phyloP scores from a whole-genome alignment of 2,797 vertebrate genomes.

The Eulemur coronatus region DNA sequence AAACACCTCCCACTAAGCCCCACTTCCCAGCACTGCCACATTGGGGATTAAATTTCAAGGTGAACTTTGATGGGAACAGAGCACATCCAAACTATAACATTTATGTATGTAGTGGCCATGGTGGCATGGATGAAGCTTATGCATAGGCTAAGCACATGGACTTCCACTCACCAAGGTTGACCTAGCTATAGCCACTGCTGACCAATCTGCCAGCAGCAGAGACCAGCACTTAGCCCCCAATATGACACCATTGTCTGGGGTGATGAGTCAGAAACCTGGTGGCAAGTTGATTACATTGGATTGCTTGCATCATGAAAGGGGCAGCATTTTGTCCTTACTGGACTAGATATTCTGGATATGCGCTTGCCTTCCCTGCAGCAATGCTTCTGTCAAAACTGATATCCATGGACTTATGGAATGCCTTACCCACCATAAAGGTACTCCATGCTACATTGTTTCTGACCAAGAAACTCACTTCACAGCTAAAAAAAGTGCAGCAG shows the following conservation, averaged over 20 bases:
- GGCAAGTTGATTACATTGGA: background rate
- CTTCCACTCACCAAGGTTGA: background rate
- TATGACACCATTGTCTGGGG: too few relatives aligned
- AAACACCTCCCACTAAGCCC: background rate
- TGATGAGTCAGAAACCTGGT: background rate
- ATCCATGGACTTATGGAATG: background rate
- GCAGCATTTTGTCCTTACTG: background rate
- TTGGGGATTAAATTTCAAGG: background rate
- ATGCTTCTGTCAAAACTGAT: background rate
- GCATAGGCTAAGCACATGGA: background rate
- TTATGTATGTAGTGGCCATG: background rate
- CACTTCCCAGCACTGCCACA: background rate
- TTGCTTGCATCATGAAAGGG: background rate
- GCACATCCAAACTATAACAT: background rate
- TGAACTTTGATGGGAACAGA: background rate
- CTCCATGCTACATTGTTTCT: background rate
- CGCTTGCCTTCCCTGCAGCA: background rate
- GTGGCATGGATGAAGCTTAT: background rate
- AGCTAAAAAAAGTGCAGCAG: background rate
- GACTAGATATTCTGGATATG: background rate
- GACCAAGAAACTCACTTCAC: background rate
- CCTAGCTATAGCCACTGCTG: background rate
- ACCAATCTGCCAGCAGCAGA: background rate
- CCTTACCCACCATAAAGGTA: background rate
- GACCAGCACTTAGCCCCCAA: background rate